Base-by-base conservation (phyloP, 2,797 vertebrate genomes). In the Pteropus rufus region DNA sequence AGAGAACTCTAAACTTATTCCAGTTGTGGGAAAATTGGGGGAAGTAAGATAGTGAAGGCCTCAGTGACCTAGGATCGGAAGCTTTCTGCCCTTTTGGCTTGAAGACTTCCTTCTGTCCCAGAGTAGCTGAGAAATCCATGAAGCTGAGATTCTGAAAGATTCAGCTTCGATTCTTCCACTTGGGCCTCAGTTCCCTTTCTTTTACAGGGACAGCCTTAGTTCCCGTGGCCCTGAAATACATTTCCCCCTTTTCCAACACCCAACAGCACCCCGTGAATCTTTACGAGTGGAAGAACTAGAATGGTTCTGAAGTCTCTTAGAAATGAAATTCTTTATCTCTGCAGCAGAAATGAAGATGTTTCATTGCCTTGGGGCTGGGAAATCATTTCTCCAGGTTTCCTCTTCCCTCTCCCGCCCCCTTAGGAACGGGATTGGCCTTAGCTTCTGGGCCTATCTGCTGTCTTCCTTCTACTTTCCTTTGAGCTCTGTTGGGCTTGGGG, bases 121-220 rank as follows among this genome's bases (percentile, higher is more conserved):
- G 82, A 92, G 73, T 58, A 96, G 84, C 93, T 96, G 65, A 93
- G 93, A 96, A 94, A 73, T 89, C 81, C 69, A 73, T 85, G 81
- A 95, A 75, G 80, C 89, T 94, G 77, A 91, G 75, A 77, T 83
- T 80, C 84, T 93, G 75, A 82, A 91, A 93, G 79, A 97, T 84
- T 72, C 73, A 77, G 44, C 77, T 95, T 92, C 83, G 69, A 65
- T 89, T 93, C 80, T 96, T 97, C 93, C 87, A 95, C 89, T 94
- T 92, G 88, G 60, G 70, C 79, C 91, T 95, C 93, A 80, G 16
- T 96, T 93, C 76, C 90, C 73, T 91, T 91, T 88, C 84, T 97
- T 97, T 93, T 80, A 94, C 90, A 89, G 96, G 97, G 97, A 94
- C 97, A 97, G 97, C 97, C 97, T 98, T 97, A 98, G 96, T 96